These are phyloP conservation scores for Fragum sueziense DNA, from an alignment of 2,888 invertebrate genomes.

Conservation along the genomic window DNA sequence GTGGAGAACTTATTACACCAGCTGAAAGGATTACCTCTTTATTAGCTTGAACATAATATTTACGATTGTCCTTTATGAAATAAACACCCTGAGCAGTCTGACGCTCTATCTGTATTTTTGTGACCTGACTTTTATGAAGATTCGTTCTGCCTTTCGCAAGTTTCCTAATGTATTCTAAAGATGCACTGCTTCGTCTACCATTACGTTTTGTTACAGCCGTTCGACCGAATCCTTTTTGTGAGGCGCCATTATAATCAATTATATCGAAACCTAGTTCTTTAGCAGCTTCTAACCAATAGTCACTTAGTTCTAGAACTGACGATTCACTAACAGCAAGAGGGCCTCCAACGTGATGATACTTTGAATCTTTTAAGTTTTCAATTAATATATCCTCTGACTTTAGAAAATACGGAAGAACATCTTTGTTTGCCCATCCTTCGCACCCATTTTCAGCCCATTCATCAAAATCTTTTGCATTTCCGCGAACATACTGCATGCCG, in stretches of 20 bases:
- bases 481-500: conserved; percentile 34
- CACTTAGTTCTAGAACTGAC: conserved; percentile 2
- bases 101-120: conserved; percentile 67
- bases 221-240: conserved; percentile 26
- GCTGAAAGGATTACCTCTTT: conserved; percentile 78
- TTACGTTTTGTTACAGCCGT: conserved; percentile 26
- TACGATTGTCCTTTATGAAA: conserved; percentile 61
- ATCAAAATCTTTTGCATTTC: conserved; percentile 22
- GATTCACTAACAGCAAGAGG: background rate
- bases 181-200: conserved; percentile 34
- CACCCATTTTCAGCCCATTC: conserved; percentile 26
- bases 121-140: conserved; percentile 57
- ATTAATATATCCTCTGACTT: conserved; percentile 26
- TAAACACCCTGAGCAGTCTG: conserved; percentile 70
- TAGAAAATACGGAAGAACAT: conserved; percentile 21
- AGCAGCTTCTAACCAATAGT: conserved; percentile 26
- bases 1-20: conserved; percentile 80
- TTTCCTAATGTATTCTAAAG: conserved; percentile 29
- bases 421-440: conserved; percentile 16
- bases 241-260: conserved; percentile 40
- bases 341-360: conserved; percentile 19
- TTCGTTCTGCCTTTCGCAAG: conserved; percentile 15
- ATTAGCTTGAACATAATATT: conserved; percentile 60
- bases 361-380: conserved; percentile 1
- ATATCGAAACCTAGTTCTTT: conserved; percentile 35